phyloP scores from a whole-genome alignment of 2,113 vertebrate genomes.

The Rhea pennata region DNA sequence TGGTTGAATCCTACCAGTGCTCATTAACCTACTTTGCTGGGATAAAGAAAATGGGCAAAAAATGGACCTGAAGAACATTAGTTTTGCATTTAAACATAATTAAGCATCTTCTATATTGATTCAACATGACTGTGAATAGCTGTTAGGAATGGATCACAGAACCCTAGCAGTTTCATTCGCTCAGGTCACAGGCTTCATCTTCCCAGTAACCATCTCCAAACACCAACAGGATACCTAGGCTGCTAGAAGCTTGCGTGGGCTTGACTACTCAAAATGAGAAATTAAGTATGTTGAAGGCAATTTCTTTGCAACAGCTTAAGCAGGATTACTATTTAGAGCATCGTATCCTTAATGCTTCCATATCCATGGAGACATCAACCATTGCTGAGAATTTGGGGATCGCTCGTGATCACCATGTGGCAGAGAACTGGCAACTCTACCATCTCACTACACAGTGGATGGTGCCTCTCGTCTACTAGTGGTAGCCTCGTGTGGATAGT shows the following conservation, averaged over 20 bases:
- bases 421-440: background rate
- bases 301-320: background rate
- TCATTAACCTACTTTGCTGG: too few relatives aligned
- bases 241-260: background rate
- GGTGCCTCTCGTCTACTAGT: background rate
- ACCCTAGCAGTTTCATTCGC: background rate
- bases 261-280: background rate
- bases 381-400: background rate
- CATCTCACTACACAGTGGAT: background rate
- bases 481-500: background rate
- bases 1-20: too few relatives aligned
- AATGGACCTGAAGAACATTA: too few relatives aligned
- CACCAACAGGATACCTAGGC: background rate
- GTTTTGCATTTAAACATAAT: too few relatives aligned
- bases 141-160: too few relatives aligned
- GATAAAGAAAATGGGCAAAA: too few relatives aligned
- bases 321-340: background rate
- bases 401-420: fast-evolving
- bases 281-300: background rate
- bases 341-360: background rate
- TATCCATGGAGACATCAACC: background rate
- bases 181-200: background rate
- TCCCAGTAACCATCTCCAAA: background rate
- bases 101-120: too few relatives aligned
- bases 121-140: too few relatives aligned